A percentile compares a stretch with the other conserved stretches of the same genome.
These are phyloP conservation scores for Florisuga fusca DNA, from an alignment of 2,797 vertebrate species.

Conservation along the genomic window DNA sequence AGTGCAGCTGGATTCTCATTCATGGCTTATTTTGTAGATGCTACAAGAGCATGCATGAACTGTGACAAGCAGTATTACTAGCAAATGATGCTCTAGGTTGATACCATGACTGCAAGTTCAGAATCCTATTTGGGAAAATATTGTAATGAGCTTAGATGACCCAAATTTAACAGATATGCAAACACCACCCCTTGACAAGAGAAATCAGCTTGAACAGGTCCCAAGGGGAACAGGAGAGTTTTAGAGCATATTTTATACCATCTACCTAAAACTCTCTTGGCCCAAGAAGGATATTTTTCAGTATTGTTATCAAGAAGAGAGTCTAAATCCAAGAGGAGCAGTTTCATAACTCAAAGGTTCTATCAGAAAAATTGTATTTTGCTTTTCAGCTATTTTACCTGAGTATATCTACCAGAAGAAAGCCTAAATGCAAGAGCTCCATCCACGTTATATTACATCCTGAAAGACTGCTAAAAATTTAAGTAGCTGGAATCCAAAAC, in stretches of 20 bases:
- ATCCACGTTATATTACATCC: neutral
- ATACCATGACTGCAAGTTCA: neutral
- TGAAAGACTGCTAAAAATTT: slow-evolving; percentile 53
- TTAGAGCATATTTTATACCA: neutral
- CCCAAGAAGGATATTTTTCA: neutral
- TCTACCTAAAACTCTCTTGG: neutral
- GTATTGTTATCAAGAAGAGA: neutral
- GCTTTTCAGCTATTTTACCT: neutral
- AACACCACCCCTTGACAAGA: neutral
- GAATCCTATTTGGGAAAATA: neutral
- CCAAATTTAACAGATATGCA: neutral
- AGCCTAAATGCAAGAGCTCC: neutral
- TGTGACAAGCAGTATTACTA: neutral
- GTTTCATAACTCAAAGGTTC: neutral
- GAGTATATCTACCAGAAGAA: neutral
- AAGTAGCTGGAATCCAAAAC: slow-evolving; percentile 48
- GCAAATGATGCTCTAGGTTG: neutral
- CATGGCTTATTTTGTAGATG: neutral
- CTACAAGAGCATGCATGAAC: neutral
- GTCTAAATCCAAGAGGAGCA: neutral
- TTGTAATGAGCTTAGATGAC: neutral
- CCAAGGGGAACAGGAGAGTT: neutral
- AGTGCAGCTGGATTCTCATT: neutral
- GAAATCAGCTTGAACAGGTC: neutral
- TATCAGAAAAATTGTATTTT: neutral